Conservation (phyloP, 30 jellyfish, hydroid and myxozoan species). For the Hydractinia echinata region DNA sequence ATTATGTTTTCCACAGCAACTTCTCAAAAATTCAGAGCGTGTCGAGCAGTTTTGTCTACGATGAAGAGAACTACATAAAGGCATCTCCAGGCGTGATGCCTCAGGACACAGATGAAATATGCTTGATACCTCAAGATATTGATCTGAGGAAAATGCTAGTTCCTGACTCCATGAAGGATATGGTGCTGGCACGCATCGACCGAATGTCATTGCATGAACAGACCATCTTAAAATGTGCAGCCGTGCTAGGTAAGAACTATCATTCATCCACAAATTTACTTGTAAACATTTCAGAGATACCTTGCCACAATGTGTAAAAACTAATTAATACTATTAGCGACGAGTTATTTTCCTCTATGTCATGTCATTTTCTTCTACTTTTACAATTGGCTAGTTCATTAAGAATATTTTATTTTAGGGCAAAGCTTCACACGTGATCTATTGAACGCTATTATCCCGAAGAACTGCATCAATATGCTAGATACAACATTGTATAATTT, state of each 20-base stretch:
- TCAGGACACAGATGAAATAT: constrained; percentile 50
- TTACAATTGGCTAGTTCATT: background rate
- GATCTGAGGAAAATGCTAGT: constrained; percentile 52
- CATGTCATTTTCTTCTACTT: background rate
- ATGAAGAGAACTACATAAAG: constrained; percentile 23
- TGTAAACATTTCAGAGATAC: background rate
- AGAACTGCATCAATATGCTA: constrained; percentile 43
- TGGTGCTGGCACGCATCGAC: constrained; percentile 83
- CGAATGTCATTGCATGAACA: constrained; percentile 91
- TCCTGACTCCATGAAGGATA: constrained; percentile 67
- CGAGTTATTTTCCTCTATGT: no score
- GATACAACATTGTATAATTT: constrained; percentile 69
- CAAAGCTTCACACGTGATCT: constrained; percentile 67
- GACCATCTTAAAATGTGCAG: constrained; percentile 81
- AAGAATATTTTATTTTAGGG: constrained; percentile 25
- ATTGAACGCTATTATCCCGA: constrained; percentile 80
- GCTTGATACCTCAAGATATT: constrained; percentile 56
- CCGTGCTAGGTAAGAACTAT: constrained; percentile 46
- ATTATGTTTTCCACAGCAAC: no score
- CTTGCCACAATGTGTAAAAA: background rate
- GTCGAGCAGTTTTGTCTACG: background rate
- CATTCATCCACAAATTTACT: background rate
- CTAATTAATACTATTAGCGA: background rate
- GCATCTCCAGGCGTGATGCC: constrained; percentile 69
- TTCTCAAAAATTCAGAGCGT: background rate